Base-by-base conservation (phyloP, 2,113 vertebrate genomes). In the Hyla sarda region DNA sequence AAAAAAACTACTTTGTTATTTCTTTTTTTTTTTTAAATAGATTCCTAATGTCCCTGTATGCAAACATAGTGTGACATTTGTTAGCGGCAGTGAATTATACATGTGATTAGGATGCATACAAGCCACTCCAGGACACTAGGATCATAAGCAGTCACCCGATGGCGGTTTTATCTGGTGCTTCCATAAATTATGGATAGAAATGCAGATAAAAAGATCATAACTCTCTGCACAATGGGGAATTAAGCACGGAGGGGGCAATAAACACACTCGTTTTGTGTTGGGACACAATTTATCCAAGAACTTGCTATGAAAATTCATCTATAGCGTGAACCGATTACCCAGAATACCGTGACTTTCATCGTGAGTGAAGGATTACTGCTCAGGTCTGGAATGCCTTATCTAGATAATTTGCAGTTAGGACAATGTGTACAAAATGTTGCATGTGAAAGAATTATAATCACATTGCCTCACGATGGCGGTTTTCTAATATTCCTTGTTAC, bases 161-260 rank as follows among this genome's bases (percentile, higher is more conserved):
- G 80, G 84, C 62, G 28, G 23, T 71, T 86, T 86, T 86, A 56
- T 71, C 58, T 80, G 76, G 84, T 72, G 76, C n/a, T 47, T 69
- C 84, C 62, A 86, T 86, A 80, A 86, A 86, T 86, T 86, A 86
- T 79, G 45, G 65, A 86, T 86, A 58, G 84, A 71, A 80, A 37
- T 80, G 50, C 76, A 86, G 84, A 80, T 78, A 80, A 78, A 80
- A 72, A 79, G 76, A 86, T 71, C 76, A 86, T 80, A 86, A 86
- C 62, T 86, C 75, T 80, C 84, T 23, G 75, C 62, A 86, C 84
- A 86, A 86, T 79, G 54, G 84, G 84, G 76, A 80, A 86, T 79
- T 80, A 72, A 28, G 76, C 67, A 54, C 19, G 30, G 45, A 62
- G 83, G 48, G 75, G 60, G 45, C 17, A 69, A 80, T 80, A 86